phyloP scores from a whole-genome alignment of 2,113 vertebrate species.

The Datnioides undecimradiatus region DNA sequence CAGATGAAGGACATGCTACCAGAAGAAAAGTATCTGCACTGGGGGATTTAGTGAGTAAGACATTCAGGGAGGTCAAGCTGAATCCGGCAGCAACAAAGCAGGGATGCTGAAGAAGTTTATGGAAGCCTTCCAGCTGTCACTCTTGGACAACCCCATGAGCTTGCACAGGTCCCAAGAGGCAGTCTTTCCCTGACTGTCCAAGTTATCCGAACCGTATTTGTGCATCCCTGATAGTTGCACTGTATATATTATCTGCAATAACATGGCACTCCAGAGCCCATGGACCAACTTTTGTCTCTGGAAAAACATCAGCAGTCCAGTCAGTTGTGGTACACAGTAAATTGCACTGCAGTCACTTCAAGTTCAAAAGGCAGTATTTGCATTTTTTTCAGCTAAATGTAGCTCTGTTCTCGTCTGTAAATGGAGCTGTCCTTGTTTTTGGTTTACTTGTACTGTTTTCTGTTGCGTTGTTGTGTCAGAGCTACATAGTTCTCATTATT shows the following conservation, averaged over 20 bases:
- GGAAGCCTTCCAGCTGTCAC: not conserved
- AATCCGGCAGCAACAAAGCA: not conserved
- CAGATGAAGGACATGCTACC: not conserved
- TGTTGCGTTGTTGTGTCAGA: not conserved
- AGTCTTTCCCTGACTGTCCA: not conserved
- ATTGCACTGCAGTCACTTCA: not conserved
- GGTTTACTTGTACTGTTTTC: not conserved
- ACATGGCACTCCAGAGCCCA: not conserved
- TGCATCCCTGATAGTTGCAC: not conserved
- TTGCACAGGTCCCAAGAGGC: not conserved
- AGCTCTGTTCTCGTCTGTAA: not conserved
- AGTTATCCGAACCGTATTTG: not conserved
- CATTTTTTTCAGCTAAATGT: not conserved
- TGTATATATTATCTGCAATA: not conserved
- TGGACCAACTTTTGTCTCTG: not conserved
- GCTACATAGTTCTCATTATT: not conserved
- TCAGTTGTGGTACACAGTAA: not conserved
- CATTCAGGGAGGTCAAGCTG: not conserved
- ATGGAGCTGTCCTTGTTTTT: not conserved
- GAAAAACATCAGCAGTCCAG: not conserved
- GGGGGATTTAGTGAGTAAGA: not conserved
- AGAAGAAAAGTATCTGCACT: not conserved
- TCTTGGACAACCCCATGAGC: not conserved
- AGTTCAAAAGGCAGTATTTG: not conserved
- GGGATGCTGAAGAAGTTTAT: not conserved